phyloP scores from a whole-genome alignment of 1,140 invertebrate genomes.

The Harlomillsia oculata region DNA sequence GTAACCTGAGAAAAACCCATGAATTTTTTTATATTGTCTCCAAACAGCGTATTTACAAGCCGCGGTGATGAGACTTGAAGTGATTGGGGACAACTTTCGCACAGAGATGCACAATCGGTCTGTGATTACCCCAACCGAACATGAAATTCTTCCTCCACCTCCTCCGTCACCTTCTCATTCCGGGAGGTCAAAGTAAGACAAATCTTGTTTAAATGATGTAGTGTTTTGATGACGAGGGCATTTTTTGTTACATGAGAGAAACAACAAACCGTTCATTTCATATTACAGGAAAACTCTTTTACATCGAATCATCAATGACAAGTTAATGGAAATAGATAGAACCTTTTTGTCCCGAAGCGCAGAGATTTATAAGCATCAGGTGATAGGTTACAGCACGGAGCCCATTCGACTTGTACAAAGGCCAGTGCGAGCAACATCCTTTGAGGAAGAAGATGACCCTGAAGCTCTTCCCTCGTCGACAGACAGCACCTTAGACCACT shows the following conservation, averaged over 20 bases:
- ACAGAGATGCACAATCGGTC: conserved; percentile 33
- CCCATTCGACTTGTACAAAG: not conserved
- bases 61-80: conserved; percentile 34
- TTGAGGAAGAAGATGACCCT: not conserved
- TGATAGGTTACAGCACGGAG: conserved; percentile 21
- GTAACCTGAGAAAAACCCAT: not conserved
- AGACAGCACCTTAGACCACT: conserved; percentile 8
- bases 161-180: not conserved
- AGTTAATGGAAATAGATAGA: conserved; percentile 30
- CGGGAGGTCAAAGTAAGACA: conserved; percentile 8
- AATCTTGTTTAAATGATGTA: not conserved
- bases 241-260: not conserved
- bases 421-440: too few species aligned
- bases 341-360: conserved; percentile 29
- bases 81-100: conserved; percentile 34
- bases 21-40: not conserved
- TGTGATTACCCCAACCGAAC: conserved; percentile 10
- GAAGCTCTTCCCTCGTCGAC: not conserved
- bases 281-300: conserved; percentile 27
- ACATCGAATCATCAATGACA: conserved; percentile 34
- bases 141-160: conserved; percentile 1
- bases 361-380: conserved; percentile 32
- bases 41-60: conserved; percentile 33
- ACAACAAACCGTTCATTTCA: not conserved
- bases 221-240: not conserved